Base-by-base conservation (phyloP, 2,113 vertebrate species). In the Rhinolophus ferrumequinum region DNA sequence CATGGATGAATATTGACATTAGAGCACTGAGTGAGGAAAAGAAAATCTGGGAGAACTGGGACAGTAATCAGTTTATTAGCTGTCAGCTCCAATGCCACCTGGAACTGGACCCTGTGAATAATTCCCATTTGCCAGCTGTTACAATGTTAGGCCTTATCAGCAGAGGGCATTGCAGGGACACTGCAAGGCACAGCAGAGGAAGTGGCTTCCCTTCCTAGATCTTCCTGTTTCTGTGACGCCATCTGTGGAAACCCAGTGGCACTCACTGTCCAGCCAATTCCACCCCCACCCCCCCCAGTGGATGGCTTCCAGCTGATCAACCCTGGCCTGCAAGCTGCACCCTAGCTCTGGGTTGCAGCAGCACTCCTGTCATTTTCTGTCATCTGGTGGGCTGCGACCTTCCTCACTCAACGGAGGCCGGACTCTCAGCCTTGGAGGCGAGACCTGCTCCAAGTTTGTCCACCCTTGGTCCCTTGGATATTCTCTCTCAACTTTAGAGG, bases 91-190 rank as follows among this genome's bases (percentile, higher is more conserved):
- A 52, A n/a, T 44, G 70, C 24, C 44, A 22, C 66, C 47, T 44
- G 10, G 26, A 87, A 19, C n/a, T 47, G 56, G 38, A 58, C 22
- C 10, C 7, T 8, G 33, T 4, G 19, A 84, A 41, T 26, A 4
- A 9, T 6, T 81, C 44, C 82, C n/a, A 6, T 30, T 80, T 41
- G 76, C 82, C 82, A 15, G 38, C 30, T 47, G 52, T 8, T 81
- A 41, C 76, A 72, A 7, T 5, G n/a, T 12, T 24, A 35, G 12
- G 3, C 52, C 66, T 70, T 16, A 47, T 24, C 96, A 77, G 88
- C 24, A 96, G 97, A 81, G 94, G 96, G 90, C 87, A 35, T 80
- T n/a, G 24, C 90, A 97, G 87, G 54, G 82, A 81, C 60, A 62
- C 47, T 0, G 30, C n/a, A 41, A 86, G 64, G 10, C 64, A 1